Percentiles rank a stretch among this genome's conserved stretches.
Conservation (phyloP, 2,113 vertebrate genomes). For the Chloroceryle aenea region DNA sequence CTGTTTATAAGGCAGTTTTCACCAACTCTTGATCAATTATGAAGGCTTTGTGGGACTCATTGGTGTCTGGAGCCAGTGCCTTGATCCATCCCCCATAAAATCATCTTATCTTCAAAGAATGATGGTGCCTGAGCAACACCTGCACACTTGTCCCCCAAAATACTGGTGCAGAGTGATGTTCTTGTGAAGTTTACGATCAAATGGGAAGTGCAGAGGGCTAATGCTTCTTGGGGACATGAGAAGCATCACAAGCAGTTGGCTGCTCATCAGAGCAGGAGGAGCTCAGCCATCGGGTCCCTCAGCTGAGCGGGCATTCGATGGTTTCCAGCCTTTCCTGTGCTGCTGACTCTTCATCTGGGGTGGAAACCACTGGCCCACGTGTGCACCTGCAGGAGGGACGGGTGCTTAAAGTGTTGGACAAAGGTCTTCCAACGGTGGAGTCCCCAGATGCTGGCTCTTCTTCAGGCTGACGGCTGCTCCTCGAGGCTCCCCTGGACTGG, state of each 20-base stretch:
- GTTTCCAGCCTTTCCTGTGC: background rate
- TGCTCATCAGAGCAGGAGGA: background rate
- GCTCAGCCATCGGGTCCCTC: background rate
- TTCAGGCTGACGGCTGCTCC: background rate
- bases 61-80: background rate
- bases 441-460: rapidly evolving
- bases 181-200: background rate
- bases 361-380: background rate
- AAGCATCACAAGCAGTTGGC: background rate
- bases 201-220: rapidly evolving
- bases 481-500: background rate
- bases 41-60: background rate
- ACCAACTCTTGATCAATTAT: background rate
- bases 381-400: rapidly evolving
- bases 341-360: background rate
- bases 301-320: background rate
- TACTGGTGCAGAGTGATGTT: rapidly evolving
- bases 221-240: background rate
- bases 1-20: background rate
- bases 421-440: background rate
- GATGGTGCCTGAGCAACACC: rapidly evolving
- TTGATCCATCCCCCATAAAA: background rate
- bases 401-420: background rate
- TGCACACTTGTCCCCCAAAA: background rate
- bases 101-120: rapidly evolving